phyloP scores from a whole-genome alignment of 1,140 invertebrate genomes.

The Polypedilum vanderplanki region DNA sequence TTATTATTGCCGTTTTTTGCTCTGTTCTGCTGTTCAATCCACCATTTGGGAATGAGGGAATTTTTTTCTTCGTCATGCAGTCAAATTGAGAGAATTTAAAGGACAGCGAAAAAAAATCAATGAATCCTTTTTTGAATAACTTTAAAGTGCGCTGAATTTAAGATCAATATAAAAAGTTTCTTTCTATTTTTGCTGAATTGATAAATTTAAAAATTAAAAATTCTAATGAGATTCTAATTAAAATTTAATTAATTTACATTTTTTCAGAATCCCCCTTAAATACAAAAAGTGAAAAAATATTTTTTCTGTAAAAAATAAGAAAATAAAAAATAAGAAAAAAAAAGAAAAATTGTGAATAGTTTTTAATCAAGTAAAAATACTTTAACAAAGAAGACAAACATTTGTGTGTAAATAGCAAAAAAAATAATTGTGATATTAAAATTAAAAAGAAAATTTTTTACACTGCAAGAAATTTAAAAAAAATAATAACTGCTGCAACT shows the following conservation, averaged over 20 bases:
- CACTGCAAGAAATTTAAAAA: neutral
- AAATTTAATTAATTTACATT: neutral
- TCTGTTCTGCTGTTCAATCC: neutral
- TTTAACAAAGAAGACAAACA: neutral
- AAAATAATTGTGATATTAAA: conserved; percentile 29
- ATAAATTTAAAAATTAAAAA: too few species aligned
- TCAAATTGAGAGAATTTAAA: too few species aligned
- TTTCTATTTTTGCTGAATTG: too few species aligned
- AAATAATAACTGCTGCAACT: neutral
- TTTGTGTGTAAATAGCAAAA: neutral
- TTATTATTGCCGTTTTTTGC: neutral
- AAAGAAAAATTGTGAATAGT: conserved; percentile 14
- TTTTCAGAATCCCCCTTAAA: conserved; percentile 22
- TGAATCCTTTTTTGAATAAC: too few species aligned
- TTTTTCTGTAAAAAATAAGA: conserved; percentile 7
- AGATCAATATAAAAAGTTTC: too few species aligned
- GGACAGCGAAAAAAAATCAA: too few species aligned
- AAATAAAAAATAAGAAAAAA: neutral
- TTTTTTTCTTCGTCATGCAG: neutral
- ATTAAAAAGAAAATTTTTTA: neutral
- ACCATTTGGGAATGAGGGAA: neutral
- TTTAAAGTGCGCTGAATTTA: too few species aligned
- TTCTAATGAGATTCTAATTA: neutral
- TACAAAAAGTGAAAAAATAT: neutral
- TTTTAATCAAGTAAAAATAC: neutral